Percentiles rank a stretch among this genome's conserved stretches.
Conservation (phyloP, 2,113 vertebrate species). For the Notarius lentiginosus region DNA sequence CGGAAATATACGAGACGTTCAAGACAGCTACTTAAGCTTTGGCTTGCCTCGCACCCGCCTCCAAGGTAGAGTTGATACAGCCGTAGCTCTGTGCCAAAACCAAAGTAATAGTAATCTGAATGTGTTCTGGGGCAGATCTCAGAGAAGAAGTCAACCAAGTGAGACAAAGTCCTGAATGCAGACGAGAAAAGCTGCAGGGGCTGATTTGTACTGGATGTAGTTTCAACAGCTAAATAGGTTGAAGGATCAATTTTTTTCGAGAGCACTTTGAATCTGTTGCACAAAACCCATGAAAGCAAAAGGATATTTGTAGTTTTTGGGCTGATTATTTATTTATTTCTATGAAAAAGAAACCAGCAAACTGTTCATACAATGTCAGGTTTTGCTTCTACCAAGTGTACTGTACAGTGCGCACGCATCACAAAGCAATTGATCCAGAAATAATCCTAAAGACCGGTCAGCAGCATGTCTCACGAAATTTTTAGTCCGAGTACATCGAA, state of each 20-base stretch:
- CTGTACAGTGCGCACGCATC: background rate
- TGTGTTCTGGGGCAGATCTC: background rate
- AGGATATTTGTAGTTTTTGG: background rate
- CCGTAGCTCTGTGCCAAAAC: background rate
- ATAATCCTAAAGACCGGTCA: background rate
- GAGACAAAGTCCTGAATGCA: background rate
- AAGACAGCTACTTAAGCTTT: background rate
- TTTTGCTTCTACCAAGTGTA: background rate
- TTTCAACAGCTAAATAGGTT: background rate
- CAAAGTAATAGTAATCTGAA: background rate
- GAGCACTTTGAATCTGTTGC: background rate
- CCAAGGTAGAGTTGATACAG: background rate
- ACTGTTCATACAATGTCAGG: background rate
- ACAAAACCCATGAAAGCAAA: background rate
- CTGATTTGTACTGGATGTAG: background rate
- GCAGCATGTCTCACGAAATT: background rate
- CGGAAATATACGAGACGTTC: slow-evolving; percentile 20
- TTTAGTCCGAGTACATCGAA: background rate
- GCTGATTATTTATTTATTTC: background rate
- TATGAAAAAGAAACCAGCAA: background rate
- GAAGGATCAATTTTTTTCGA: background rate
- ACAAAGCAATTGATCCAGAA: background rate
- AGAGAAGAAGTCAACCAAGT: background rate
- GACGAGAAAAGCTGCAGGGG: background rate
- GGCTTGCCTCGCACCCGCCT: background rate